These are phyloP conservation scores for Lochmaea crataegi DNA, from an alignment of 2,888 invertebrate species.

Conservation along the genomic window DNA sequence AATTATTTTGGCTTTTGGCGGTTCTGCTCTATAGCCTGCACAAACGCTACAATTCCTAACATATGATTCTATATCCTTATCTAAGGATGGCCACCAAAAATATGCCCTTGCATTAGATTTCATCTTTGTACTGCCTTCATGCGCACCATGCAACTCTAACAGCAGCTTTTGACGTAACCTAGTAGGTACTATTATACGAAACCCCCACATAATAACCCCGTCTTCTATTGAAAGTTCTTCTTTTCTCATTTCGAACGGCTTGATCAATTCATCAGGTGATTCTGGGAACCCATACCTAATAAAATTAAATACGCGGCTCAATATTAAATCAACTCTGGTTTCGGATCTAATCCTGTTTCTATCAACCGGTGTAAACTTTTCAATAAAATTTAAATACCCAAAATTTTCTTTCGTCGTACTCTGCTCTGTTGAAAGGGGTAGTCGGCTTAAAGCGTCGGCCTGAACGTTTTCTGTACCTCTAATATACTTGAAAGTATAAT, in stretches of 20 bases:
- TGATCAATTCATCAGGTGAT: too few relatives aligned
- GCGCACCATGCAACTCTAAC: too few relatives aligned
- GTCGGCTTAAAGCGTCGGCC: conserved; percentile 14
- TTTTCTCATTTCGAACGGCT: too few relatives aligned
- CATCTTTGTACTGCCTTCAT: conserved; percentile 24
- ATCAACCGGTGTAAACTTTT: conserved; percentile 13
- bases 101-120: background rate
- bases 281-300: too few relatives aligned
- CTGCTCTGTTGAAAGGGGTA: background rate
- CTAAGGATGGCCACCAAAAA: background rate
- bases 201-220: too few relatives aligned
- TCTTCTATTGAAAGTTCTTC: too few relatives aligned
- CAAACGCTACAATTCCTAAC: background rate
- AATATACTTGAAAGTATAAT: conserved; percentile 18
- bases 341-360: conserved; percentile 3
- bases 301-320: too few relatives aligned
- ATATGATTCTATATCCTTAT: background rate
- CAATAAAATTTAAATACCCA: conserved; percentile 13
- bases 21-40: conserved; percentile 14
- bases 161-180: too few relatives aligned
- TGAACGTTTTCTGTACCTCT: conserved; percentile 14
- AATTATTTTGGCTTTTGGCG: conserved; percentile 19
- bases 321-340: background rate
- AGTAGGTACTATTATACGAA: too few relatives aligned
- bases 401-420: background rate